Percentiles rank a stretch among this genome's conserved stretches.
Evolutionary conservation across 2,113 vertebrate genomes (phyloP).

Genomic region (Aspidoscelis tigris): DNA sequence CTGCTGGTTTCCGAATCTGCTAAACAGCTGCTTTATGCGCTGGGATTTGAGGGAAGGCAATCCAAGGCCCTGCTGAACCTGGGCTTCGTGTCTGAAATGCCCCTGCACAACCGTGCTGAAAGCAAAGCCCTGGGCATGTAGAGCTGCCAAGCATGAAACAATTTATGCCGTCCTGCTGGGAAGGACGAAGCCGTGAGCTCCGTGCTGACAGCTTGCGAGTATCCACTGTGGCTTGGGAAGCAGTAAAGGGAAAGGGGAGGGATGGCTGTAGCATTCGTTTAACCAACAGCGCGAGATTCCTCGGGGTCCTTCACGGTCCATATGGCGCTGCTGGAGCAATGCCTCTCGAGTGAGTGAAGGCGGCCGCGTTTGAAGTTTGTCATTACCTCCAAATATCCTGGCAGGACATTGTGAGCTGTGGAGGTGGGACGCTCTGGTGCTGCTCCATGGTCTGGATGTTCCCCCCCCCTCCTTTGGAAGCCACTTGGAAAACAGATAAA

Average conservation of each 20-base stretch:
- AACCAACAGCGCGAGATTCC: neutral
- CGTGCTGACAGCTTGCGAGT: fast-evolving
- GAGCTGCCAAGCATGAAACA: neutral
- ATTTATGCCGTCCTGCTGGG: fast-evolving
- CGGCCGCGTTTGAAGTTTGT: fast-evolving
- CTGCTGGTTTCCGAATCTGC: neutral
- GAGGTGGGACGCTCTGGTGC: neutral
- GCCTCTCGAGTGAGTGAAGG: neutral
- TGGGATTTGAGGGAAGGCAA: neutral
- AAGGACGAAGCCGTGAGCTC: fast-evolving
- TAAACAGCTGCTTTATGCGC: neutral
- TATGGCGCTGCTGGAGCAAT: neutral
- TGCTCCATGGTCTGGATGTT: neutral
- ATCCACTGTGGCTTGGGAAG: neutral
- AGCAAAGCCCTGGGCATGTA: neutral
- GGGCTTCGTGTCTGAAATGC: no score
- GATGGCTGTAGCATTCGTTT: neutral
- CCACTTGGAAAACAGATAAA: neutral
- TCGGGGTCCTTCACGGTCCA: fast-evolving
- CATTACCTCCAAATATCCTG: fast-evolving
- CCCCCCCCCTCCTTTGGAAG: neutral
- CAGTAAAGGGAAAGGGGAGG: neutral
- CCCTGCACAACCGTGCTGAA: neutral
- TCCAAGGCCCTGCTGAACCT: no score
- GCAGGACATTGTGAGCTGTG: neutral